Evolutionary conservation across 2,888 invertebrate species (phyloP), one percentile per base, ranked within the genome.

Genomic region (Caenorhabditis uteleia): DNA sequence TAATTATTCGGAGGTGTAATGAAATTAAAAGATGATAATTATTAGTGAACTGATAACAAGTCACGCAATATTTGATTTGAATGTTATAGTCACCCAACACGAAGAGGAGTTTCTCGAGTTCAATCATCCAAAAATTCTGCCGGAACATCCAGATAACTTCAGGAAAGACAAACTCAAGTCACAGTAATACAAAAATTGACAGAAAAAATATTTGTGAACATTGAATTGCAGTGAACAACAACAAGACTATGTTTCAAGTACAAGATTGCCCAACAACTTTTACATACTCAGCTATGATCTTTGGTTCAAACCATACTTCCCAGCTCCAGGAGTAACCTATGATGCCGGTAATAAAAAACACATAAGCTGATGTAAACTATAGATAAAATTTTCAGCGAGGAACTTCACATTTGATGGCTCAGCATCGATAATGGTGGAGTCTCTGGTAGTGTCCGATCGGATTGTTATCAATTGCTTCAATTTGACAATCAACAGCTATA

Each of bases 341-440:
- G 48, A 53, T 10, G n/a, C 61, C 33, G 57, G 70, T 70, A 46
- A 54, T 40, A 10, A 29, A 14, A 38, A 33, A 47, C 14, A 2
- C 7, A 27, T 23, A 20, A 12, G 20, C 49, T 62, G 56, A 62
- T 44, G 61, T 33, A 56, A n/a, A 55, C 16, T 18, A 16, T 34
- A 29, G 21, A 42, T 16, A 10, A 33, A 29, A 7, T n/a, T 51
- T 61, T 3, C 55, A 68, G 74, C 38, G 16, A 49, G 46, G 36
- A 54, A 68, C 43, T 68, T 69, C 55, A 75, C 75, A 8, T 73
- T 73, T 44, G 75, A 75, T 45, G 75, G 58, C 4, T 31, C 20
- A 25, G 48, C 49, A 16, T 36, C 18, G 8, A 31, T 71, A 14
- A 45, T 45, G 25, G 70, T 69, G 27, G 21, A 59, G 21, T 65